Conservation (phyloP, 2,888 invertebrate genomes). For the Zaprionus obscuricornis region DNA sequence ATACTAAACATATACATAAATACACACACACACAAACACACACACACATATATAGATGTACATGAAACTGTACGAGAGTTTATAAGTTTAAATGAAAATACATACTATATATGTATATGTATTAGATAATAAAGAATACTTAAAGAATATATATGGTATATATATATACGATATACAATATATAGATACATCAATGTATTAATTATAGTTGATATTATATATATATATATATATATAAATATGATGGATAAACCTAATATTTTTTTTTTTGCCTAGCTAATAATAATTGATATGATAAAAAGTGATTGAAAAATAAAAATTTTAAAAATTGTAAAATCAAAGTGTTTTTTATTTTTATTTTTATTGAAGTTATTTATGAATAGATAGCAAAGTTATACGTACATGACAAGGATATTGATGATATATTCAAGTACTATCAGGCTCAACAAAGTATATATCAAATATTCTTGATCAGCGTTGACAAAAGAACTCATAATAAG, state of each 20-base stretch:
- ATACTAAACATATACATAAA: slow-evolving; percentile 21
- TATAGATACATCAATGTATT: slow-evolving; percentile 53
- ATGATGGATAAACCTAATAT: slow-evolving; percentile 25
- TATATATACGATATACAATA: slow-evolving; percentile 16
- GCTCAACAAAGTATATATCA: too few species aligned
- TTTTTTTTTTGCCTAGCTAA: slow-evolving; percentile 70
- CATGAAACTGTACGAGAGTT: too few species aligned
- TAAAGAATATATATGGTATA: too few species aligned
- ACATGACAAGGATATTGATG: too few species aligned
- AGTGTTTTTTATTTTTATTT: background rate
- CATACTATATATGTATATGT: too few species aligned
- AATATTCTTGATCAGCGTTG: too few species aligned
- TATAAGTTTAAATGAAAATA: too few species aligned
- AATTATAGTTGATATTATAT: slow-evolving; percentile 63
- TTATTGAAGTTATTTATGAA: background rate
- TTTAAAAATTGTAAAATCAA: slow-evolving; percentile 44
- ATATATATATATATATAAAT: slow-evolving; percentile 27
- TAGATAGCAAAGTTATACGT: background rate
- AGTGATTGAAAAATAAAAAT: slow-evolving; percentile 75
- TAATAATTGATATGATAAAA: slow-evolving; percentile 70
- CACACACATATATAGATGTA: slow-evolving; percentile 22
- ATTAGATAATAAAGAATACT: too few species aligned
- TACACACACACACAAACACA: slow-evolving; percentile 32
- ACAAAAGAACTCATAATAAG: too few species aligned
- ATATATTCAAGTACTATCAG: too few species aligned